These are phyloP conservation scores for Euura lappo DNA, from an alignment of 1,140 invertebrate genomes.

Conservation along the genomic window DNA sequence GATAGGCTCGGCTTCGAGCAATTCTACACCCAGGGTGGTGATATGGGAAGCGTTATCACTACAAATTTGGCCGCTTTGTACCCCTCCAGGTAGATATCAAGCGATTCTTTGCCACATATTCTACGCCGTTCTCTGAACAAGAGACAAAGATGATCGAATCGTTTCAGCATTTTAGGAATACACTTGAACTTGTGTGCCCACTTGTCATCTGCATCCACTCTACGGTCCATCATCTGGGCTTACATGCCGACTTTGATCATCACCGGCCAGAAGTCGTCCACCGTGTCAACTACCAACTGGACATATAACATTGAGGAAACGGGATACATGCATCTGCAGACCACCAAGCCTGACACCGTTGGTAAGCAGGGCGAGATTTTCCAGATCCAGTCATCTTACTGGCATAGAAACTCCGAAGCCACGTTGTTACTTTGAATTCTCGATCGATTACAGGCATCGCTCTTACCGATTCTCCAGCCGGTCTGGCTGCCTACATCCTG, in stretches of 20 bases:
- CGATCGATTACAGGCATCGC: constrained; percentile 60
- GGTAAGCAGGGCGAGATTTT: constrained; percentile 60
- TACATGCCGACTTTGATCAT: constrained; percentile 66
- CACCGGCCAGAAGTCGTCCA: constrained; percentile 61
- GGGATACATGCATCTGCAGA: constrained; percentile 86
- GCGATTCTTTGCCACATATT: background rate
- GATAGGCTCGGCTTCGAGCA: constrained; percentile 73
- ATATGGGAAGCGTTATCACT: constrained; percentile 76
- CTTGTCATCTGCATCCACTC: constrained; percentile 42
- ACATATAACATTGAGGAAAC: constrained; percentile 67
- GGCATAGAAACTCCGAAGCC: background rate
- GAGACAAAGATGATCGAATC: background rate
- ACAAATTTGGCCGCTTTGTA: constrained; percentile 69
- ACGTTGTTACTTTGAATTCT: constrained; percentile 9
- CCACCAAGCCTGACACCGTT: constrained; percentile 90
- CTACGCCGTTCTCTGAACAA: background rate
- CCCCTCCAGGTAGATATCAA: constrained; percentile 62
- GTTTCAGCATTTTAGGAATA: constrained; percentile 62
- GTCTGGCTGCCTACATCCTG: constrained; percentile 81
- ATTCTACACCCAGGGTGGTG: constrained; percentile 86
- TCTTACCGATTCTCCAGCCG: constrained; percentile 72
- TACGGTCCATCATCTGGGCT: constrained; percentile 64
- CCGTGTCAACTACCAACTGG: constrained; percentile 68
- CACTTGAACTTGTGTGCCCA: constrained; percentile 72
- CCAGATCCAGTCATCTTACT: background rate